Base-by-base conservation (phyloP, 2,888 invertebrate genomes). In the Apeira syringaria region DNA sequence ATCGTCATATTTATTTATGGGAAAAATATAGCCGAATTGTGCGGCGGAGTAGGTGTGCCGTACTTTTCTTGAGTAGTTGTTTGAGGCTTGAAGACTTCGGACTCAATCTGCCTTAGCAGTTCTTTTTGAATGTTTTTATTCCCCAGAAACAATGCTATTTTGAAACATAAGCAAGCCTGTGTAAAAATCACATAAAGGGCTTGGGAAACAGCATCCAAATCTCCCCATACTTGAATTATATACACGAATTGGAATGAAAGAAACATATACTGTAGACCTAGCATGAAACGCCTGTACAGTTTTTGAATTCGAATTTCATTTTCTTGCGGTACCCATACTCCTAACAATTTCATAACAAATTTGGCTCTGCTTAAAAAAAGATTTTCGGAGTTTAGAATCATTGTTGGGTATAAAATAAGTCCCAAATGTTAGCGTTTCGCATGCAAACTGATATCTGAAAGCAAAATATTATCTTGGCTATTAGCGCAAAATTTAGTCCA, bases 131-230 rank as follows among this genome's bases (percentile, higher is more conserved):
- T 61, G 2, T 55, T 53, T 26, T 71, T 68, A 36, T 86, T 86
- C 0, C 74, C 39, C 22, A 79, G 77, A 47, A 87, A 72, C 17
- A 84, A 72, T 0, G 84, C 75, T 0, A 88, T 59, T 71, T 88
- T 88, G 10, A 84, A 76, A 51, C 88, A 88, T 5, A 88, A 70
- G 45, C 82, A 81, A 1, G 88, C 85, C 45, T 88, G 84, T 0
- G 88, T 87, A 49, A 88, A 86, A 2, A 84, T 53, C 32, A 89
- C 34, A 24, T 86, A 83, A 0, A 74, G 83, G 0, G 86, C 80
- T 40, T 87, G 79, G 0, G 79, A 84, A 0, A 87, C 77, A 0
- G 82, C 84, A 15, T 80, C 86, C 25, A 86, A 58, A 24, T 87
- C 81, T 0, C 87, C 86, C 81, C 82, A 84, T 1, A 84, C 82